Base-by-base conservation (phyloP, 2,888 invertebrate genomes). In the Lissocephala sabroskyi region DNA sequence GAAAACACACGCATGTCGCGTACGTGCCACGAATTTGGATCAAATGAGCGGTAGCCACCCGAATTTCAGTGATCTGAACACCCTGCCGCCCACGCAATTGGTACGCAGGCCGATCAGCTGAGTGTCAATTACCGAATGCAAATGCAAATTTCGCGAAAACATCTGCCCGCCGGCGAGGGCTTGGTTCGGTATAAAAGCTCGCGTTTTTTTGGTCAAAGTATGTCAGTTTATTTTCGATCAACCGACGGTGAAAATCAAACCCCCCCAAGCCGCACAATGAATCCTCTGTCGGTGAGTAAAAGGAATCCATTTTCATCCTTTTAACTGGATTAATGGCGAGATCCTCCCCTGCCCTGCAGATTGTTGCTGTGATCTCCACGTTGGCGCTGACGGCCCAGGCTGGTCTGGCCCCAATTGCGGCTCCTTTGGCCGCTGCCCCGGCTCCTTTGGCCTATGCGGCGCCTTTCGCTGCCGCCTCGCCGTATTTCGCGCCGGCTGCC, bases 191-290 rank as follows among this genome's bases (percentile, higher is more conserved):
- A 84, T 84, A 84, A 83, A 84, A 81, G 82, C 68, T 70, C 65
- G 59, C 62, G 65, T 50, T 41, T 51, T 65, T 71, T 70, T 77
- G 75, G 60, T 65, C 67, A 68, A 58, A 56, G 75, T 56, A 84
- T 83, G 82, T 85, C 85, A 85, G 85, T 85, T 83, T 77, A 82
- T 68, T 81, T 83, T 80, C 76, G 78, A 78, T 80, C 78, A 84
- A 83, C 80, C 81, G 79, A 83, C 82, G 79, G 84, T 83, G 82
- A 81, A 70, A 81, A 68, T 68, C 77, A 42, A 58, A 75, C 60
- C 56, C 62, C 65, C 68, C 76, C 67, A 71, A 84, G 79, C 77
- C 67, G 51, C 64, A 84, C 83, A 85, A 85, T 85, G 84, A 83
- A 81, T 84, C 79, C 83, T 79, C 79, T 85, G 79, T 79, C 82